Base-by-base conservation (phyloP, 2,113 vertebrate species). In the Tiliqua scincoides region DNA sequence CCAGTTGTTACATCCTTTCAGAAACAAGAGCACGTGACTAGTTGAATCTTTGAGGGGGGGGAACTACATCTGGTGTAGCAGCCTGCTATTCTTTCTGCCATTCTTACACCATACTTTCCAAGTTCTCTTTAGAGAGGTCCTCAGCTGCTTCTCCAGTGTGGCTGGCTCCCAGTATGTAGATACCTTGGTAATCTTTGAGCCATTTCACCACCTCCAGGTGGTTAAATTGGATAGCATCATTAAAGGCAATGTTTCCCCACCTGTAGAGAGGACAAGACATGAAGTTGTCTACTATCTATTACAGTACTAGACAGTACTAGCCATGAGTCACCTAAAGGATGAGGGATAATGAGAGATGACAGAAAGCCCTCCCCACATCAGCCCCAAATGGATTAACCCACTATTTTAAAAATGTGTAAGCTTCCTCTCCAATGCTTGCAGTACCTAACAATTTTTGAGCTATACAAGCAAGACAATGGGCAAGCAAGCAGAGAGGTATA, bases 241-340 rank as follows among this genome's bases (percentile, higher is more conserved):
- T 96, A 23, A 97, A 90, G 2, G 98, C 96, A 30, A 96, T 95
- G 92, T 97, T 98, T 27, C 97, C 97, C 98, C 98, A 98, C 93
- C 98, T 98, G 89, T 30, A 30, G 75, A 77, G 68, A 89, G 85
- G 62, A 21, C 15, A 85, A 67, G 23, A 23, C 3, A 17, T 54
- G n/a, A 65, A 76, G 61, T 23, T 1, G 1, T 71, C n/a, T 54
- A 48, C 23, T 17, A 57, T 48, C 4, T 4, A 48, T 48, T 5
- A 8, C 8, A 48, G 43, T 48, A 48, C 43, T 48, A 8, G 43
- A 4, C n/a, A n/a, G n/a, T 48, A 48, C 4, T 48, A 54, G 48
- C 62, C 27, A 5, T 15, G 2, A 61, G 62, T 57, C 40, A 43
- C 4, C 7, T 27, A 65, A 27, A 35, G 32, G 11, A 6, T 62